These are phyloP conservation scores for Agapetus fuscipes DNA, from an alignment of 2,888 invertebrate genomes.

Conservation along the genomic window DNA sequence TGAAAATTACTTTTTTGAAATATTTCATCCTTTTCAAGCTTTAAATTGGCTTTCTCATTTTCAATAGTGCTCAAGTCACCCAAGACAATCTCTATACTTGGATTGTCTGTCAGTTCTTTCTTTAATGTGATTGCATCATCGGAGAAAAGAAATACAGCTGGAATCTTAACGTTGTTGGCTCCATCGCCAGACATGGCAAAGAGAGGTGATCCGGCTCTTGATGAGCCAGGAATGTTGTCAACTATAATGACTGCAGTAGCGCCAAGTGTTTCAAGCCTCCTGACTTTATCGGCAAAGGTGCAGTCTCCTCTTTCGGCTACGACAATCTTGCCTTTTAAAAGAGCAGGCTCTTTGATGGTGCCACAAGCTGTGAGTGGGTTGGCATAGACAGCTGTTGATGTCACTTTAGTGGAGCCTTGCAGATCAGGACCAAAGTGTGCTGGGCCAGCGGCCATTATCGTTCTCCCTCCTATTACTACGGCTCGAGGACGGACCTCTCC, in stretches of 20 bases:
- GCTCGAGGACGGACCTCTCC: slow-evolving; percentile 34
- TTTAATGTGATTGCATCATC: slow-evolving; percentile 64
- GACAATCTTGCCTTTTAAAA: slow-evolving; percentile 57
- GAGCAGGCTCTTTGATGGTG: slow-evolving; percentile 35
- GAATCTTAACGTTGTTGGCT: slow-evolving; percentile 73
- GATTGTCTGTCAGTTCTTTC: slow-evolving; percentile 35
- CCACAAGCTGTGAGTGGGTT: slow-evolving; percentile 62
- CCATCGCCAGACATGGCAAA: slow-evolving; percentile 98
- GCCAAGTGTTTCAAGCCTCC: slow-evolving; percentile 71
- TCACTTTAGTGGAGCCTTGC: slow-evolving; percentile 50
- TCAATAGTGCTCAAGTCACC: slow-evolving; percentile 8
- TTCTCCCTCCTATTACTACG: slow-evolving; percentile 25
- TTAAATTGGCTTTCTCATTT: background rate
- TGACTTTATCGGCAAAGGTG: slow-evolving; percentile 92
- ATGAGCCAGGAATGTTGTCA: slow-evolving; percentile 71
- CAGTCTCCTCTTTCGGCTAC: slow-evolving; percentile 88
- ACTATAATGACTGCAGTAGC: slow-evolving; percentile 78
- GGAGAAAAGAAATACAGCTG: slow-evolving; percentile 82
- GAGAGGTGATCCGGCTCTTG: slow-evolving; percentile 65
- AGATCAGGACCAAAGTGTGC: slow-evolving; percentile 84
- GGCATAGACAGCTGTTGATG: slow-evolving; percentile 55
- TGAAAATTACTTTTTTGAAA: slow-evolving; percentile 4
- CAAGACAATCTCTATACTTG: slow-evolving; percentile 5
- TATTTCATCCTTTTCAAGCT: slow-evolving; percentile 3
- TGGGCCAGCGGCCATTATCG: slow-evolving; percentile 61